Evolutionary conservation across 2,888 invertebrate species (phyloP).

Genomic region (Oxyteleia sp.): DNA sequence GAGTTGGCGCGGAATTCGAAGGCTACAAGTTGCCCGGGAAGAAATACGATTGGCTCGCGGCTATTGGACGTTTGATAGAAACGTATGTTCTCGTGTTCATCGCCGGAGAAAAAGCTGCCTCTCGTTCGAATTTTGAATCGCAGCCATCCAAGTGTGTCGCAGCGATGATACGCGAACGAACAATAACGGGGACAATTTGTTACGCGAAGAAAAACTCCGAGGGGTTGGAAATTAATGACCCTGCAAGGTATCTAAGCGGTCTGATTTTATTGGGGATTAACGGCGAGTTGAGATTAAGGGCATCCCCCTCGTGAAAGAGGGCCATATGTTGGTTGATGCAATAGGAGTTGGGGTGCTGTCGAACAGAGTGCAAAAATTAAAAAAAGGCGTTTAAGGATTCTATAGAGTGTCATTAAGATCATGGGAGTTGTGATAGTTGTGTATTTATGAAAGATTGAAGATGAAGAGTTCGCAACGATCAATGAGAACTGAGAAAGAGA

Average conservation of each 20-base stretch:
- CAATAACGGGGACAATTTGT: constrained; percentile 16
- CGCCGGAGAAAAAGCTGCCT: constrained; percentile 6
- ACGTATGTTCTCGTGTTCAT: constrained; percentile 49
- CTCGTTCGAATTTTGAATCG: constrained; percentile 9
- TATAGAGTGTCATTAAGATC: constrained; percentile 24
- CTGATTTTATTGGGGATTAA: constrained; percentile 46
- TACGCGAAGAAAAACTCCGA: background rate
- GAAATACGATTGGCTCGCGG: constrained; percentile 76
- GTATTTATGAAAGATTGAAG: too few relatives aligned
- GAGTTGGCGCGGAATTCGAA: constrained; percentile 41
- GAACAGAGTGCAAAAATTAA: constrained; percentile 27
- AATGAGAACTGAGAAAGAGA: too few relatives aligned
- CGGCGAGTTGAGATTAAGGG: background rate
- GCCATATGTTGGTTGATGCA: constrained; percentile 42
- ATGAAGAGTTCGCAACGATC: too few relatives aligned
- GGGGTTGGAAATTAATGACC: constrained; percentile 38
- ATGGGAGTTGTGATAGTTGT: background rate
- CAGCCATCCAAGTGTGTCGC: background rate
- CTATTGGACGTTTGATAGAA: constrained; percentile 76
- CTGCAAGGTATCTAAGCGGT: background rate
- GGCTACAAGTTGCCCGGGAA: constrained; percentile 64
- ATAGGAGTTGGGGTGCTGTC: constrained; percentile 7
- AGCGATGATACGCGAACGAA: constrained; percentile 23
- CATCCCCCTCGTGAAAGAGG: background rate
- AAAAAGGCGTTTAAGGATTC: constrained; percentile 47